Evolutionary conservation across 2,113 vertebrate species (phyloP).

Genomic region (Mugil cephalus): DNA sequence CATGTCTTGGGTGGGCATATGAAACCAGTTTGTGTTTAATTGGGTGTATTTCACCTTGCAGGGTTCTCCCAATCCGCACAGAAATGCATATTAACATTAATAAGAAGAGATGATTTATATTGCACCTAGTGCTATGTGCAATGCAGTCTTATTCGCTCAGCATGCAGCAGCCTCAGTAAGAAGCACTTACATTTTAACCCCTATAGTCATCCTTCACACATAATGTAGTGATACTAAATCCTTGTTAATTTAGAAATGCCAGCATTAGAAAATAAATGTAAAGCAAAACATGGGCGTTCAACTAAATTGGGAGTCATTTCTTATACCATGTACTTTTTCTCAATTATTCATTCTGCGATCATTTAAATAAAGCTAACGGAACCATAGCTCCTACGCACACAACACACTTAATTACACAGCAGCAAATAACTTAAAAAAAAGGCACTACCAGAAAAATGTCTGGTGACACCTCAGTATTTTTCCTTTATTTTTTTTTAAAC

Average conservation of each 20-base stretch:
- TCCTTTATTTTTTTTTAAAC: no score
- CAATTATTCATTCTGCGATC: no score
- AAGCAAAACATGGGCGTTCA: background rate
- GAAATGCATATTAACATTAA: slow-evolving; percentile 41
- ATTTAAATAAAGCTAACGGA: no score
- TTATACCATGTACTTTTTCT: no score
- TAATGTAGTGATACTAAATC: background rate
- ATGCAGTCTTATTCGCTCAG: slow-evolving; percentile 22
- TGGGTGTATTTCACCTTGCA: slow-evolving; percentile 22
- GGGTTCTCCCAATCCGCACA: background rate
- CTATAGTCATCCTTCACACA: background rate
- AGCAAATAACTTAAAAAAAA: no score
- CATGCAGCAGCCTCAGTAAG: slow-evolving; percentile 1
- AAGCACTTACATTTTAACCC: background rate
- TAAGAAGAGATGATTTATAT: slow-evolving; percentile 4
- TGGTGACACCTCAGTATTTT: no score
- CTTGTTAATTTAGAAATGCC: background rate
- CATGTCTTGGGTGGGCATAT: background rate
- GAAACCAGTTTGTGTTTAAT: slow-evolving; percentile 24
- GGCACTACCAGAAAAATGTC: no score
- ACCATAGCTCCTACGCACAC: no score
- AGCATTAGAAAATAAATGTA: background rate
- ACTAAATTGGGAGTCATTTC: no score
- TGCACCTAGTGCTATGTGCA: background rate
- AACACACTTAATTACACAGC: no score